Evolutionary conservation across 2,113 vertebrate genomes (phyloP).

Genomic region (Pao palembangensis): DNA sequence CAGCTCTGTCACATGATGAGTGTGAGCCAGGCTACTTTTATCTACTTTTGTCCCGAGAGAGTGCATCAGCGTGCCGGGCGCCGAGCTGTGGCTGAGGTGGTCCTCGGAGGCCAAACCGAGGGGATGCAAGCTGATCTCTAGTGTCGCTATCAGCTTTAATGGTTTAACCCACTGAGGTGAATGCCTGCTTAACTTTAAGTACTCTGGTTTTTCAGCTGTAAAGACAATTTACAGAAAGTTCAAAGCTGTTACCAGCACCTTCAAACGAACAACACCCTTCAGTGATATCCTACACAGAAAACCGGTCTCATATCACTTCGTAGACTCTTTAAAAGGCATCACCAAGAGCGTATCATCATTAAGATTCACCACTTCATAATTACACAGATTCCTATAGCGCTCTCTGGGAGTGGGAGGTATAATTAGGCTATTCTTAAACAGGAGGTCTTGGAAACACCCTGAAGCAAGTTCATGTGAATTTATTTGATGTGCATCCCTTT

Average conservation of each 20-base stretch:
- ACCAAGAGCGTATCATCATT: conserved; percentile 53
- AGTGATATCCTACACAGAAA: not conserved
- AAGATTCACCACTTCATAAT: conserved; percentile 63
- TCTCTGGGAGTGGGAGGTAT: conserved; percentile 62
- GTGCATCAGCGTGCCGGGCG: conserved; percentile 51
- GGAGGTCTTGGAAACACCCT: conserved; percentile 63
- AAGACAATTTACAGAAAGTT: not conserved
- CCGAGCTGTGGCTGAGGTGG: conserved; percentile 27
- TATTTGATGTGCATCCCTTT: conserved; percentile 74
- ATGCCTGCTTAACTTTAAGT: too few species aligned
- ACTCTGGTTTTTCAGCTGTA: not conserved
- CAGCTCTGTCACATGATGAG: conserved; percentile 67
- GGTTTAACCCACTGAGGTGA: too few species aligned
- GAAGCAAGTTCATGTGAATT: conserved; percentile 74
- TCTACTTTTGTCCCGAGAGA: conserved; percentile 53
- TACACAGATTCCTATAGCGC: conserved; percentile 54
- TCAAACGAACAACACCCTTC: not conserved
- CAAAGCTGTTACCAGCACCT: not conserved
- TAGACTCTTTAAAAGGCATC: conserved; percentile 35
- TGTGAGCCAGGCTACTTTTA: conserved; percentile 51
- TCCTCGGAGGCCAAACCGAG: not conserved
- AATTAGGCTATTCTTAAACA: conserved; percentile 70
- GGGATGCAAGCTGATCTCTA: not conserved
- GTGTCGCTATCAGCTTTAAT: conserved; percentile 17
- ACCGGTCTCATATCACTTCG: not conserved